Percentiles rank a stretch among this genome's conserved stretches.
Conservation (phyloP, 2,113 vertebrate genomes). For the Grantiella picta region DNA sequence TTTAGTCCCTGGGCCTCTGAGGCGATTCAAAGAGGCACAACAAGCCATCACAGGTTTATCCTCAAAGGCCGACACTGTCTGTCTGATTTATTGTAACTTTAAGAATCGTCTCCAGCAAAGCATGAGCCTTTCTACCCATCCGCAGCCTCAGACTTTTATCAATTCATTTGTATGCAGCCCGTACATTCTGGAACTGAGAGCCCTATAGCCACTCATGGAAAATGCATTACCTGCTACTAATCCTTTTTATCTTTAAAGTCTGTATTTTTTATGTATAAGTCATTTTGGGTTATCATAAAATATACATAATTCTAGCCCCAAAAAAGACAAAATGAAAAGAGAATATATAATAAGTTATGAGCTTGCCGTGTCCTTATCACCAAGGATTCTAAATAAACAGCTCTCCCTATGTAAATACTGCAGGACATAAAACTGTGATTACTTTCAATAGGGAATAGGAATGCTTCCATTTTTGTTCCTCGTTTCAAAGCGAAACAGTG, state of each 20-base stretch:
- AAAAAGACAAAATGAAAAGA: constrained; percentile 80
- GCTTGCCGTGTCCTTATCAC: constrained; percentile 72
- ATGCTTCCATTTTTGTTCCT: constrained; percentile 66
- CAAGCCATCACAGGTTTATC: constrained; percentile 87
- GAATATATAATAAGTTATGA: constrained; percentile 81
- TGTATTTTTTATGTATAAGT: constrained; percentile 88
- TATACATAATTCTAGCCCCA: constrained; percentile 79
- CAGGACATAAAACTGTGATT: constrained; percentile 78
- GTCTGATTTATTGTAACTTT: constrained; percentile 91
- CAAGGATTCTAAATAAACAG: constrained; percentile 81
- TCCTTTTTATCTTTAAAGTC: constrained; percentile 89
- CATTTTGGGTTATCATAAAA: constrained; percentile 87
- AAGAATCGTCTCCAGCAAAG: constrained; percentile 86
- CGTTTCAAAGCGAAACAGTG: constrained; percentile 65
- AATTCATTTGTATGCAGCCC: constrained; percentile 86
- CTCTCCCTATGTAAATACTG: constrained; percentile 81
- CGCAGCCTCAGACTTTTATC: constrained; percentile 81
- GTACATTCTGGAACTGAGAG: constrained; percentile 76
- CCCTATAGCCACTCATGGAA: constrained; percentile 88
- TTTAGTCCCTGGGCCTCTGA: constrained; percentile 84
- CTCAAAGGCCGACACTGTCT: constrained; percentile 88
- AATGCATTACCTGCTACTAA: constrained; percentile 89
- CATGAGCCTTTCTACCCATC: constrained; percentile 79
- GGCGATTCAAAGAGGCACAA: constrained; percentile 86
- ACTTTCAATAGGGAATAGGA: constrained; percentile 77